Base-by-base conservation (phyloP, 1,140 invertebrate genomes). In the Lasaia peninsularis region DNA sequence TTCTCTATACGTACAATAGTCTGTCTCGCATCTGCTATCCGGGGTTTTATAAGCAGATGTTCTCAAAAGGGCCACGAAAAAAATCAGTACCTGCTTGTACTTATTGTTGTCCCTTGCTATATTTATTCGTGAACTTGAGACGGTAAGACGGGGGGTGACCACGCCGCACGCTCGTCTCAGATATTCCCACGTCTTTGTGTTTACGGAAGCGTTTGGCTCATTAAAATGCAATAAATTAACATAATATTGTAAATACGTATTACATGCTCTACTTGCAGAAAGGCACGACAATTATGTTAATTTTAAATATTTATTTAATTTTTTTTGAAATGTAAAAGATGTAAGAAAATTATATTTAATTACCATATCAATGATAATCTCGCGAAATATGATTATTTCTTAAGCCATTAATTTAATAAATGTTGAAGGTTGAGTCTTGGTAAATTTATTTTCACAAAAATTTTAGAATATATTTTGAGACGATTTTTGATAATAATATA, bases 81-180 rank as follows among this genome's bases (percentile, higher is more conserved):
- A 82, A 82, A 80, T 78, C 68, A 65, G 71, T 82, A 82, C 79
- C 79, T 81, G 76, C 71, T 72, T 66, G 57, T 69, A 69, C 65
- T 70, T 70, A 69, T 76, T 74, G 71, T 73, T 67, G 69, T 70
- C 56, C 66, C 64, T 58, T 51, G 28, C 58, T 62, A 65, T 73
- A 73, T 74, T 75, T 70, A 70, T 69, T 72, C 62, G 58, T 73
- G 67, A 77, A 72, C 69, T 80, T 70, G 69, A 73, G 67, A 67
- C 63, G 35, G 32, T 70, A 67, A 74, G 67, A 67, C 65, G 35
- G 32, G 12, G 62, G 73, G 73, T 68, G 67, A 57, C 65, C 31
- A 55, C 14, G 28, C 37, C 9, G 1, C 9, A n/a, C 2, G 21
- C 21, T 20, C 33, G 6, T 6, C 16, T 16, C 14, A 44, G 64